Evolutionary conservation across 2,113 vertebrate species (phyloP), one percentile per base, ranked within the genome.

Genomic region (Candoia aspera): DNA sequence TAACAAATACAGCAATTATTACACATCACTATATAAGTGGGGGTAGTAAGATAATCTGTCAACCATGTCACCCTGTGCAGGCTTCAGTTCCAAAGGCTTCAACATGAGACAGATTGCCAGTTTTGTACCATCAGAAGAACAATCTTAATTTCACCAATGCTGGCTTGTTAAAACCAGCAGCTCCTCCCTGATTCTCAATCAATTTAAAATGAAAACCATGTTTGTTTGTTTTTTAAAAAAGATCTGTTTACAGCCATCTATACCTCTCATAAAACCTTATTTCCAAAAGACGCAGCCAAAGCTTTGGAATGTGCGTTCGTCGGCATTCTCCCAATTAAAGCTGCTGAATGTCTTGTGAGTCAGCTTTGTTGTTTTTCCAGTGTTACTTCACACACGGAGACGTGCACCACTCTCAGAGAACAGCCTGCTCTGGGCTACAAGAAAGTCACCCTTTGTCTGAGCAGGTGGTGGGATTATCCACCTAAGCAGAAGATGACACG

Each of bases 381-480:
- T 95, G 94, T 94, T 93, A 94, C 95, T 97, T 95, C 94, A 92
- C 95, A 58, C 57, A 59, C 58, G 23, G 17, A 79, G 33, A 73
- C n/a, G 37, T 13, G n/a, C n/a, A 8, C 94, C 94, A 94, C 95
- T 96, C 92, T 95, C 94, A 93, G 90, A 96, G 92, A 95, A 95
- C 53, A 26, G 54, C n/a, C 91, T 92, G 92, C 94, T 96, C 94
- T 88, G 92, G 95, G 96, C 94, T 95, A 94, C 93, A 95, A 95
- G 96, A 96, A 96, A 92, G 94, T 94, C 94, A 94, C 89, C 96
- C 95, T 97, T 96, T 97, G 95, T 96, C 96, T 93, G 26, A 0
- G 26, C 93, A 91, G 94, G 94, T 5, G 49, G 49, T 2, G 49
- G 49, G 49, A 49, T 5, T 95, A 96, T 95, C 96, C 95, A 93